Conservation (phyloP, 1,140 invertebrate genomes). For the Pararge aegeria region DNA sequence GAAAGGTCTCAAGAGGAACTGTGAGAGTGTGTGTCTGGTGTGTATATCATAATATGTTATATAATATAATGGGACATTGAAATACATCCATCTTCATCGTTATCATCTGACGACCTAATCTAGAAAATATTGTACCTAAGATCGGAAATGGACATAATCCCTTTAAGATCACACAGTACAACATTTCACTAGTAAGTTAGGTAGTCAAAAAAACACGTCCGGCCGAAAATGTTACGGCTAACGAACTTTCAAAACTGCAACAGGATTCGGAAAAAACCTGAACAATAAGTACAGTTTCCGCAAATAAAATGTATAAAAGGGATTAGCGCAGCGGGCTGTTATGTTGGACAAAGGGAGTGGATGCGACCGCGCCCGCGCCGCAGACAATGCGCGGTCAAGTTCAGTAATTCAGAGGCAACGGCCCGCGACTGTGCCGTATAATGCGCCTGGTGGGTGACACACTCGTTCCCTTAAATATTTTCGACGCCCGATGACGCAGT, state of each 20-base stretch:
- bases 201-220: too few species aligned
- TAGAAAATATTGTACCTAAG: too few species aligned
- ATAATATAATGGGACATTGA: too few species aligned
- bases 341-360: constrained; percentile 37
- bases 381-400: constrained; percentile 54
- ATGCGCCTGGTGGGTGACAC: constrained; percentile 25
- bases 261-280: constrained; percentile 15
- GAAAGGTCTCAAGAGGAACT: too few species aligned
- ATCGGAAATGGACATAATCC: too few species aligned
- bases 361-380: constrained; percentile 29
- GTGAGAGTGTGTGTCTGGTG: too few species aligned
- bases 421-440: constrained; percentile 42
- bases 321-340: constrained; percentile 30
- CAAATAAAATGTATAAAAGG: constrained; percentile 31
- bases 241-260: constrained; percentile 7
- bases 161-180: too few species aligned
- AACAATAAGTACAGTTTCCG: constrained; percentile 19
- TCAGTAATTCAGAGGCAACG: constrained; percentile 57
- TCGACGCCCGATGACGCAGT: background rate
- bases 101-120: too few species aligned
- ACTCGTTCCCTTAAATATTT: background rate
- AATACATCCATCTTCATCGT: too few species aligned
- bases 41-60: too few species aligned
- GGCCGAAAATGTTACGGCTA: too few species aligned
- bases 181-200: too few species aligned